phyloP scores from a whole-genome alignment of 53 echinoderm and acorn worm species.

The Pentamera pediparva region DNA sequence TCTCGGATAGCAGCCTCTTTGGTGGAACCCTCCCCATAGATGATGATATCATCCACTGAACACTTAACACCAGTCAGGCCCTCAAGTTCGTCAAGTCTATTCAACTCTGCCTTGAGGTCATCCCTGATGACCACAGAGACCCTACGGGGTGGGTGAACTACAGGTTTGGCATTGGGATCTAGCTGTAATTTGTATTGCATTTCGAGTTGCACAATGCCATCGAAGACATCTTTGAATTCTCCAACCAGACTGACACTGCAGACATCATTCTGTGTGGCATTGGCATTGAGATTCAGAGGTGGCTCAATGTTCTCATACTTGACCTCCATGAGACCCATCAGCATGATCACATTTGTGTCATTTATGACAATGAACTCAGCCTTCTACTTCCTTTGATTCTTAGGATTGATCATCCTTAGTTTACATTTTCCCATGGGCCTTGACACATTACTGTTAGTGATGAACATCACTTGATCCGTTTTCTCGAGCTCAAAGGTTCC shows the following conservation, averaged over 20 bases:
- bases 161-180: slow-evolving; percentile 37
- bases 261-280: background rate
- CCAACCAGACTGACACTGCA: background rate
- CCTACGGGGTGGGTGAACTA: slow-evolving; percentile 51
- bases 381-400: slow-evolving; percentile 35
- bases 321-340: slow-evolving; percentile 45
- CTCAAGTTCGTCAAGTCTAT: slow-evolving; percentile 26
- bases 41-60: slow-evolving; percentile 37
- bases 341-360: background rate
- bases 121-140: slow-evolving; percentile 40
- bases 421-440: slow-evolving; percentile 39
- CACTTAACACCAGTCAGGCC: slow-evolving; percentile 24
- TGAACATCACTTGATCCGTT: slow-evolving; percentile 18
- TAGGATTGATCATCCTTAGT: slow-evolving; percentile 39
- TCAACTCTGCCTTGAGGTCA: slow-evolving; percentile 27
- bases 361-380: slow-evolving; percentile 31
- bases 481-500: slow-evolving; percentile 11
- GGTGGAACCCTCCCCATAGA: slow-evolving; percentile 39
- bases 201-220: slow-evolving; percentile 35
- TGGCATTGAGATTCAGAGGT: background rate
- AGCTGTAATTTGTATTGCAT: slow-evolving; percentile 36
- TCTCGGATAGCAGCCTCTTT: slow-evolving; percentile 12
- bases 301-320: slow-evolving; percentile 35
- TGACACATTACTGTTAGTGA: slow-evolving; percentile 40
- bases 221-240: slow-evolving; percentile 40